These are phyloP conservation scores for Sebastes trivittatus DNA, from an alignment of 2,797 vertebrate genomes.

Conservation along the genomic window DNA sequence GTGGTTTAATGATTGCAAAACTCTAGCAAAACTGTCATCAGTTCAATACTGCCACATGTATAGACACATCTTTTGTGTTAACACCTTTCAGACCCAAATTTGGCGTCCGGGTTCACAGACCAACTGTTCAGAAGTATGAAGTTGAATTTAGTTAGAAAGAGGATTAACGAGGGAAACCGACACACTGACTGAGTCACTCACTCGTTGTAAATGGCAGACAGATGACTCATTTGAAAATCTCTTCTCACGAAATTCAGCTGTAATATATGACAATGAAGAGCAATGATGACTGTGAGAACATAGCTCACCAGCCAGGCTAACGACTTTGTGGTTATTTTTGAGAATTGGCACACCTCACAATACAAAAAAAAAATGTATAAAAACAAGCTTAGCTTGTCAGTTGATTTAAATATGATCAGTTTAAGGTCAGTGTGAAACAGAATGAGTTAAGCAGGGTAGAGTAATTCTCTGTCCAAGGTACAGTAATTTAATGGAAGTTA, in stretches of 20 bases:
- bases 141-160: not conserved
- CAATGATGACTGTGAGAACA: not conserved
- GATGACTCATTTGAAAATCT: conserved; percentile 39
- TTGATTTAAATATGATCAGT: not conserved
- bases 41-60: not conserved
- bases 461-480: not conserved
- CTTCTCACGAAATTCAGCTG: conserved; percentile 51
- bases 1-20: not conserved
- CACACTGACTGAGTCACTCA: not conserved
- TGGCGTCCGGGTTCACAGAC: not conserved
- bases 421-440: not conserved
- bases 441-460: not conserved
- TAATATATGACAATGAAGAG: not conserved
- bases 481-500: not conserved
- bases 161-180: not conserved
- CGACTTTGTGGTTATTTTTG: not conserved
- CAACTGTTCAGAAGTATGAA: not conserved
- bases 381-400: not conserved
- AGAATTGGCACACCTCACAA: not conserved
- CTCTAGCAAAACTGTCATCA: not conserved
- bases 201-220: not conserved
- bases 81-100: too few species aligned
- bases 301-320: not conserved
- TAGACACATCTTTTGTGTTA: too few species aligned
- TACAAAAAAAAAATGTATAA: not conserved